A percentile compares a stretch with the other conserved stretches of the same genome.
Conservation (phyloP, 2,113 vertebrate genomes). For the Astatotilapia flaviijosephi region DNA sequence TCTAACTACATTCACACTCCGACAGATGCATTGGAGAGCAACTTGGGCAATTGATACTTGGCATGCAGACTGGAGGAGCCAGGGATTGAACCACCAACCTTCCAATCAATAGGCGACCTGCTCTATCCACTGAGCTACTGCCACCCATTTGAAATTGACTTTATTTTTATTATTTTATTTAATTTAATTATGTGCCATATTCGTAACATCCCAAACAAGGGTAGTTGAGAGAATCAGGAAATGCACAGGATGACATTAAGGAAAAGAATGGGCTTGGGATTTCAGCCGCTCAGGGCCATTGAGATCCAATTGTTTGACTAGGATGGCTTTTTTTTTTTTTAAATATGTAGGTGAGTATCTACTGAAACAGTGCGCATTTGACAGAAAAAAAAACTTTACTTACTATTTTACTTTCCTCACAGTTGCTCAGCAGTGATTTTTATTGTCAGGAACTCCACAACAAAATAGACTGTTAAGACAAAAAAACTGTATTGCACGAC, state of each 20-base stretch:
- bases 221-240: not conserved
- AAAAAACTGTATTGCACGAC: rapidly evolving
- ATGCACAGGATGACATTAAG: not conserved
- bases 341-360: not conserved
- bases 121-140: not conserved
- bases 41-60: not conserved
- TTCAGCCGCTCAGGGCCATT: not conserved
- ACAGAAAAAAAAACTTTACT: not conserved
- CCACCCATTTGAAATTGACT: not conserved
- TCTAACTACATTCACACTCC: not conserved
- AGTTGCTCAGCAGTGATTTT: not conserved
- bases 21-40: not conserved
- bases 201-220: not conserved
- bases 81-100: not conserved
- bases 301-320: not conserved
- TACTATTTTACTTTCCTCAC: not conserved
- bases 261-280: not conserved
- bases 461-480: not conserved
- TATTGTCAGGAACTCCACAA: not conserved
- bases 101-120: rapidly evolving
- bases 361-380: rapidly evolving
- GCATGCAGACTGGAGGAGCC: not conserved
- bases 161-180: not conserved
- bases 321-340: not conserved
- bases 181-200: rapidly evolving